Base-by-base conservation (phyloP, 2,888 invertebrate species). In the Harpagoxenus sublaevis region DNA sequence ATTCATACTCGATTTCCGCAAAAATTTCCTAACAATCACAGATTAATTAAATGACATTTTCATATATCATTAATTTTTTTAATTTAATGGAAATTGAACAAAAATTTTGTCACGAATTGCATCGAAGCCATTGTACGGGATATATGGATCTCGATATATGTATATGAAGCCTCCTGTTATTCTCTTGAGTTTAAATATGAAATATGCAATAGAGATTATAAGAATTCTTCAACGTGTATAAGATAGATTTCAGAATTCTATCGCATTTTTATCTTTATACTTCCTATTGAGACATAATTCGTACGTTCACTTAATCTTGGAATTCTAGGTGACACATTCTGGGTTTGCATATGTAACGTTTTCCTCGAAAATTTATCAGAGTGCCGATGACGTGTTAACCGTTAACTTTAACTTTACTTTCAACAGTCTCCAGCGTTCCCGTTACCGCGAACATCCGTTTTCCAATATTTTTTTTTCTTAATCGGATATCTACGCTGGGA, bases 191-290 rank as follows among this genome's bases (percentile, higher is more conserved):
- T 84, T 84, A 88, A 57, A 65, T n/a, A 77, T 15, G 12, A 77
- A 57, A 57, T 82, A 62, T 66, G 84, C 74, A 86, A 83, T 60
- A 85, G 73, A 75, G 12, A 88, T 89, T 86, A 88, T 31, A 57
- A 18, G 70, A 57, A 86, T 84, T 77, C 60, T 62, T 48, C 15
- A 74, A 48, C 65, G 65, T 35, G 63, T 60, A 65, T 63, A 53
- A 23, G 23, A 23, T 23, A 77, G 45, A 81, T 79, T 77, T 57
- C 77, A 35, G 60, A 79, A 87, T 79, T 57, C 42, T 31, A n/a
- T 75, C 31, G 2, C 8, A 0, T 48, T n/a, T 78, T 45, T 42
- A 68, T 78, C n/a, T 78, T 8, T 31, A 10, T 45, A 35, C 31
- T 53, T 42, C 23, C 42, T 42, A 31, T 8, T 10, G 10, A 53